These are phyloP conservation scores for Hippoglossus stenolepis DNA, from an alignment of 2,113 vertebrate genomes.

Conservation along the genomic window DNA sequence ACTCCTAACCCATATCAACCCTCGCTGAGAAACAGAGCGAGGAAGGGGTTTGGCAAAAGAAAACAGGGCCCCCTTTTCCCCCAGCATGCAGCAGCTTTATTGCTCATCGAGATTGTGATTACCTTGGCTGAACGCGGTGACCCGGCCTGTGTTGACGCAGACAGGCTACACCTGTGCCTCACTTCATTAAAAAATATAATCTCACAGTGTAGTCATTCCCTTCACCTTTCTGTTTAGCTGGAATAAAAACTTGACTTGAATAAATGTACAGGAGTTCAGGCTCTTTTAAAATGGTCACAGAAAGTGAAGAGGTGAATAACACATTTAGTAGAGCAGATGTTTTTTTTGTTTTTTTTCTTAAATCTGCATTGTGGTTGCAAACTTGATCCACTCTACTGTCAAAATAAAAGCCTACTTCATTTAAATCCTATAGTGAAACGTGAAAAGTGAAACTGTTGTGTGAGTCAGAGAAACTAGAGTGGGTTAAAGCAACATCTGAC, in stretches of 20 bases:
- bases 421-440: background rate
- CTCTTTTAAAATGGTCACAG: slow-evolving; percentile 13
- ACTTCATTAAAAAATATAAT: slow-evolving; percentile 5
- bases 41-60: slow-evolving; percentile 57
- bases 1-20: slow-evolving; percentile 71
- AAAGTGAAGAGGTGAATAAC: slow-evolving; percentile 1
- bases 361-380: background rate
- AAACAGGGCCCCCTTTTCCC: slow-evolving; percentile 51
- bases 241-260: slow-evolving; percentile 37
- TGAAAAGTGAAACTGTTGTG: slow-evolving; percentile 3
- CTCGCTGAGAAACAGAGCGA: slow-evolving; percentile 61
- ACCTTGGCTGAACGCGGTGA: slow-evolving; percentile 60
- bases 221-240: slow-evolving; percentile 51
- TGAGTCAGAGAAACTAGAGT: slow-evolving; percentile 27
- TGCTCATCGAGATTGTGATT: slow-evolving; percentile 67
- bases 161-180: slow-evolving; percentile 51
- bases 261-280: slow-evolving; percentile 4
- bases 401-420: slow-evolving; percentile 25
- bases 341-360: slow-evolving; percentile 12
- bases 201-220: slow-evolving; percentile 3
- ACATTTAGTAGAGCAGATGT: background rate
- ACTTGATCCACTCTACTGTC: slow-evolving; percentile 22
- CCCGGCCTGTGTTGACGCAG: slow-evolving; percentile 65
- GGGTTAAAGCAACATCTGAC: background rate
- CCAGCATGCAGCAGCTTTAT: slow-evolving; percentile 53